Evolutionary conservation across 2,888 invertebrate genomes (phyloP), one percentile per base, ranked within the genome.

Genomic region (Cryptocephalus primarius): DNA sequence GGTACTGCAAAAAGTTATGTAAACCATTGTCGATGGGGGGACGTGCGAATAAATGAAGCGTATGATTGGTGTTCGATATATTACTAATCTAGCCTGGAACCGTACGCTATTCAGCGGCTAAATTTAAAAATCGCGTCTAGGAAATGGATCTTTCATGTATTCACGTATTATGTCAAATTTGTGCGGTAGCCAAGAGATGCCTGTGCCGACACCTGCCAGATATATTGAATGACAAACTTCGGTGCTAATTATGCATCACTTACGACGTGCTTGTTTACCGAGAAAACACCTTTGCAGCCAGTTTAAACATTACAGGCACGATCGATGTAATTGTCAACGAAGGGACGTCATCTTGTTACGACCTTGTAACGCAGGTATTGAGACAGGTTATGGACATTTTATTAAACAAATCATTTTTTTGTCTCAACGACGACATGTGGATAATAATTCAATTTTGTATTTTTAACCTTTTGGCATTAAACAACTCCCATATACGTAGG

Each of bases 221-320:
- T 11, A 12, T 10, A 39, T 14, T 14, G 9, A 10, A 14, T 14
- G 22, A 31, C 11, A 10, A 12, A 11, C 22, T 22, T 22, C 31
- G 40, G 40, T n/a, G 40, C 40, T 40, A 31, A 40, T 40, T 40
- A 40, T 22, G 22, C 22, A 22, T 22, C 13, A n/a, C 22, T 40
- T 31, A 22, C 9, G 40, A 31, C 22, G 13, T 40, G 22, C 56
- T 60, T 67, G 67, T 67, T 67, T 66, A 64, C 57, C 64, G 55
- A 59, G 64, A 65, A 67, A 67, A 67, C 67, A 67, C 55, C 59
- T 62, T 57, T 56, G 59, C 62, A 62, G 67, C 66, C 67, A 66
- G 65, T 63, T 67, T 62, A 66, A 67, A 67, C 66, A 67, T 48
- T 22, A 6, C 22, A 22, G 22, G 22, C 22, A 22, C 22, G 22